These are phyloP conservation scores for Andrena camellia DNA, from an alignment of 2,888 invertebrate species.

Conservation along the genomic window DNA sequence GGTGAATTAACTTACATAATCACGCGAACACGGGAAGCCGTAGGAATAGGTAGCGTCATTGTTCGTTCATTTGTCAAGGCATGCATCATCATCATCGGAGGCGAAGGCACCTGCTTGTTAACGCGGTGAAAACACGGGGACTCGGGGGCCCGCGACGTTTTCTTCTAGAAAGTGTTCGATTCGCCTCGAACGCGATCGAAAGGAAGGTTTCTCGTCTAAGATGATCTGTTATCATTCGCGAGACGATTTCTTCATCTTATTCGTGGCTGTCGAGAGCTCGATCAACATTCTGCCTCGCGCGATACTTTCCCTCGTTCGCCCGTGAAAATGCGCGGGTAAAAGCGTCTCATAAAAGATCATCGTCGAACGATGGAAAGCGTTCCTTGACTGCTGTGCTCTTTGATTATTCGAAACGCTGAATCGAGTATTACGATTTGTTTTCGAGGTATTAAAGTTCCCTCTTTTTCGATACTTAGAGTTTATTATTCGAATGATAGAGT, in stretches of 20 bases:
- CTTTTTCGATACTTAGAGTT: too few relatives aligned
- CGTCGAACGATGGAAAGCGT: background rate
- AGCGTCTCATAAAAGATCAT: constrained; percentile 8
- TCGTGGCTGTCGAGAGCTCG: background rate
- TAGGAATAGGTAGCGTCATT: constrained; percentile 71
- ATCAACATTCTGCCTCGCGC: background rate
- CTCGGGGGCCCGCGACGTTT: constrained; percentile 9
- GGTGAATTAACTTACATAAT: constrained; percentile 68
- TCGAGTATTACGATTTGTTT: too few relatives aligned
- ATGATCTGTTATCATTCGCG: constrained; percentile 18
- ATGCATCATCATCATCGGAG: constrained; percentile 33
- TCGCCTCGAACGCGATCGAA: constrained; percentile 6
- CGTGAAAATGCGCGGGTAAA: background rate
- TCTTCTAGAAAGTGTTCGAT: constrained; percentile 35
- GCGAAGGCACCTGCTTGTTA: constrained; percentile 13
- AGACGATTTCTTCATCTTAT: background rate
- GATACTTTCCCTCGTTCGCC: constrained; percentile 14
- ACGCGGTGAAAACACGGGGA: constrained; percentile 5
- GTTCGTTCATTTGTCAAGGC: constrained; percentile 60
- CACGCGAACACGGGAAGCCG: constrained; percentile 70
- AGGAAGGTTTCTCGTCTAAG: constrained; percentile 3
- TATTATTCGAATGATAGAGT: too few relatives aligned
- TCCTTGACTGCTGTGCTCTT: background rate
- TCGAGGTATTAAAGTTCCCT: too few relatives aligned
- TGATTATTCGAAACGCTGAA: background rate